Conservation (phyloP, 2,113 vertebrate genomes). For the Nannospalax galili region DNA sequence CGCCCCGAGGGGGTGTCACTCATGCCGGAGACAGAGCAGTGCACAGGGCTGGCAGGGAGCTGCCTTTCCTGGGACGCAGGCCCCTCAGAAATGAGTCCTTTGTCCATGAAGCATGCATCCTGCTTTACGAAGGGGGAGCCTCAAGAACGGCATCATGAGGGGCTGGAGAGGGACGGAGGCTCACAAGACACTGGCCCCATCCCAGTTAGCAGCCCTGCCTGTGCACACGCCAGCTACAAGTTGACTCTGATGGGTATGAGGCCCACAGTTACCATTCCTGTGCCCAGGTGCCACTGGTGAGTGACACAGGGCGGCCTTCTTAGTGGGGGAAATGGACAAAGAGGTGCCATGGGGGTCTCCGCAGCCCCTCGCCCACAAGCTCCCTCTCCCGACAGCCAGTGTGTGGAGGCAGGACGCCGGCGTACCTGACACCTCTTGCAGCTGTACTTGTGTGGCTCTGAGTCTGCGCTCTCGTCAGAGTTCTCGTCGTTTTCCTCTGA, state of each 20-base stretch:
- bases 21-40: accelerated
- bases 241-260: background rate
- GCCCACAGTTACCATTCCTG: accelerated
- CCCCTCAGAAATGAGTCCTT: background rate
- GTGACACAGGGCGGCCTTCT: background rate
- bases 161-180: background rate
- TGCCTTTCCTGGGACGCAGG: accelerated
- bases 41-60: background rate
- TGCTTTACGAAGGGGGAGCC: accelerated
- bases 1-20: accelerated
- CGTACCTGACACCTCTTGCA: slow-evolving; percentile 98
- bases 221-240: too few relatives aligned
- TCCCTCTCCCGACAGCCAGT: background rate
- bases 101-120: background rate
- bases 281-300: background rate
- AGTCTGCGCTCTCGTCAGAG: slow-evolving; percentile 92
- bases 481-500: slow-evolving; percentile 93
- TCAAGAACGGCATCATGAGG: background rate
- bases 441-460: slow-evolving; percentile 97
- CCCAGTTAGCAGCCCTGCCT: too few relatives aligned
- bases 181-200: too few relatives aligned
- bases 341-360: too few relatives aligned
- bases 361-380: too few relatives aligned
- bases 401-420: background rate
- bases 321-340: background rate